Percentiles rank a stretch among this genome's conserved stretches.
Conservation (phyloP, 2,888 invertebrate genomes). For the Aradus depressus region DNA sequence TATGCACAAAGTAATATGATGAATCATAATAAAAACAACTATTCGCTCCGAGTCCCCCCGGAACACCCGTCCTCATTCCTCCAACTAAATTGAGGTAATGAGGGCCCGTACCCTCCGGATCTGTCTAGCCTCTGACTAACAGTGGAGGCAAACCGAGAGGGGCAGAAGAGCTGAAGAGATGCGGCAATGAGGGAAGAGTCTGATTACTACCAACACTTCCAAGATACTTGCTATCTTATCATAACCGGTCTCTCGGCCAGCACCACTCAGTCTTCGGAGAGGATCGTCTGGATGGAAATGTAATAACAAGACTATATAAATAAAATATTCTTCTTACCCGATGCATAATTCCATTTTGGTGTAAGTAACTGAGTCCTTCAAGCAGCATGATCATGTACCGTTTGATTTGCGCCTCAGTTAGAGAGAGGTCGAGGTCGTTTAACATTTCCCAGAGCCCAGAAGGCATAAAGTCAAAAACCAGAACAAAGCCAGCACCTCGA, state of each 20-base stretch:
- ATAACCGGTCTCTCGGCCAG: no score
- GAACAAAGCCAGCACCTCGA: constrained; percentile 73
- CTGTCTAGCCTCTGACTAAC: no score
- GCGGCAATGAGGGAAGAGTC: no score
- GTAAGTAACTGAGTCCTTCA: constrained; percentile 79
- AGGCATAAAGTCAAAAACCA: constrained; percentile 91
- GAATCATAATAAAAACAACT: no score
- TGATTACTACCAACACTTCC: no score
- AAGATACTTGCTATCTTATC: no score
- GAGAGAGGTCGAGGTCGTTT: constrained; percentile 52
- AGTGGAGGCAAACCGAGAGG: no score
- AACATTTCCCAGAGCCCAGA: constrained; percentile 72
- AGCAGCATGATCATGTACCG: constrained; percentile 81
- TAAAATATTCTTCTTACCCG: constrained; percentile 48
- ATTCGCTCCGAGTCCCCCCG: background rate
- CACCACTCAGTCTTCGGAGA: no score
- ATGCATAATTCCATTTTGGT: constrained; percentile 83
- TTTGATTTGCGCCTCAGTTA: constrained; percentile 68
- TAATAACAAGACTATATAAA: background rate
- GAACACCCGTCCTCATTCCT: background rate
- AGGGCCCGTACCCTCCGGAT: no score
- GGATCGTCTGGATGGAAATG: no score
- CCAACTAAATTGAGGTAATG: background rate
- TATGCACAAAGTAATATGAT: no score
- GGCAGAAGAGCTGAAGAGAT: no score